phyloP scores from a whole-genome alignment of 2,113 vertebrate genomes.

The Micromys minutus region DNA sequence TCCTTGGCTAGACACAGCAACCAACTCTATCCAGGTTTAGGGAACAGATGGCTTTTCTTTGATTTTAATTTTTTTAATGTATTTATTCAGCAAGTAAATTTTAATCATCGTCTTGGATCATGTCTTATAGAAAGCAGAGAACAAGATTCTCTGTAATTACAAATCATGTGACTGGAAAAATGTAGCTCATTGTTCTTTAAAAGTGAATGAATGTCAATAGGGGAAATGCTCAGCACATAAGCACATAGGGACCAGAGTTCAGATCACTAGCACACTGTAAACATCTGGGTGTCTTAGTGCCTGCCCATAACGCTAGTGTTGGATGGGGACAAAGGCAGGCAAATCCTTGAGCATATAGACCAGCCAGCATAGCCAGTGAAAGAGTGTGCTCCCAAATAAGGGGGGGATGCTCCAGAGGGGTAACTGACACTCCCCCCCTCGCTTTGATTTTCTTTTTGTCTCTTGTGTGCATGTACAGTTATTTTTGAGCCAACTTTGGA shows the following conservation, averaged over 20 bases:
- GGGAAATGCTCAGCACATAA: background rate
- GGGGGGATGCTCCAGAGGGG: background rate
- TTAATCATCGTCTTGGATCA: constrained; percentile 28
- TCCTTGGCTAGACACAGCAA: background rate
- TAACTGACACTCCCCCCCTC: background rate
- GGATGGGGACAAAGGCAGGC: background rate
- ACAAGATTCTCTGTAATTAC: background rate
- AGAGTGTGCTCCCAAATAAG: background rate
- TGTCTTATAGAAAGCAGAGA: constrained; percentile 4
- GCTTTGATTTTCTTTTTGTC: background rate
- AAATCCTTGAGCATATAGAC: background rate
- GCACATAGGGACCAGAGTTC: background rate
- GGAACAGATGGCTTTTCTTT: constrained; percentile 29
- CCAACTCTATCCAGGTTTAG: background rate
- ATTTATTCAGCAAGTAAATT: constrained; percentile 43
- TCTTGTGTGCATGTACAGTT: background rate
- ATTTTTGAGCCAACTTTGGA: background rate
- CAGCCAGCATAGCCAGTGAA: background rate
- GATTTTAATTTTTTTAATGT: constrained; percentile 29
- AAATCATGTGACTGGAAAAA: background rate
- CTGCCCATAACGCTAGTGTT: too few species aligned
- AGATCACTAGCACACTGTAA: background rate
- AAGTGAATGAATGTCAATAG: background rate
- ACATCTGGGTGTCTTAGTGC: too few species aligned
- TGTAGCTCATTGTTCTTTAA: constrained; percentile 34